Percentiles rank a stretch among this genome's conserved stretches.
phyloP scores from a whole-genome alignment of 2,888 invertebrate genomes.

The Caenorhabditis virilis region DNA sequence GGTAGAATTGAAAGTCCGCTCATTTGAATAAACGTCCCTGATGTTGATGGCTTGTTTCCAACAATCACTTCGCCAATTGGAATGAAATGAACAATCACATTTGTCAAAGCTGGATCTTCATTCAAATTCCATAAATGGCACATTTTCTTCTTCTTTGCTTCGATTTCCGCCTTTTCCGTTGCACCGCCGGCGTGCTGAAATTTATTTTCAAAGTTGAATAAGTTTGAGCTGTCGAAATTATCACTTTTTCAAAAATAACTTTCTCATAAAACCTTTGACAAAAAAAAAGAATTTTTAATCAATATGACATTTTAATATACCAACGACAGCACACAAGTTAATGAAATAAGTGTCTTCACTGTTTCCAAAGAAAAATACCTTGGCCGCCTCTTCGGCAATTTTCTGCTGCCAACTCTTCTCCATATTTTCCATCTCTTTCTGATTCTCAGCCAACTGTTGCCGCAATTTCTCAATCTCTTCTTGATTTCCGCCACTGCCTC shows the following conservation, averaged over 20 bases:
- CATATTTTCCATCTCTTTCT: slow-evolving; percentile 72
- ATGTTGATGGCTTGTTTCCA: slow-evolving; percentile 68
- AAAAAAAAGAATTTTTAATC: background rate
- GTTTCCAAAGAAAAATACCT: slow-evolving; percentile 20
- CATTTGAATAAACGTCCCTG: slow-evolving; percentile 70
- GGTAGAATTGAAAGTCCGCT: slow-evolving; percentile 73
- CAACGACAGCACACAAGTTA: no score
- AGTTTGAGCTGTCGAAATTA: background rate
- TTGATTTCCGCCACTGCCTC: slow-evolving; percentile 39
- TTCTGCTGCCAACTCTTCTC: slow-evolving; percentile 71
- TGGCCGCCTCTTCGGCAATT: slow-evolving; percentile 62
- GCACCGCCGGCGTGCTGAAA: slow-evolving; percentile 34
- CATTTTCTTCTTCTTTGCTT: slow-evolving; percentile 52
- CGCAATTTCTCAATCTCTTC: slow-evolving; percentile 62
- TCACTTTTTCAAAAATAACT: no score
- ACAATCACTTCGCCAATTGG: slow-evolving; percentile 69
- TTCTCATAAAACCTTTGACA: no score
- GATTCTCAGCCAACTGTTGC: slow-evolving; percentile 70
- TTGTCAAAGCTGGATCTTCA: slow-evolving; percentile 73
- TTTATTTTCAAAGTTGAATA: no score
- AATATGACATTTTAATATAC: no score
- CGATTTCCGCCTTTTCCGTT: slow-evolving; percentile 45
- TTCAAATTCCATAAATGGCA: slow-evolving; percentile 74
- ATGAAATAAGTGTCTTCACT: no score
- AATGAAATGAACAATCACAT: slow-evolving; percentile 73